phyloP scores from a whole-genome alignment of 2,888 invertebrate genomes.

The Charanyca ferruginea region DNA sequence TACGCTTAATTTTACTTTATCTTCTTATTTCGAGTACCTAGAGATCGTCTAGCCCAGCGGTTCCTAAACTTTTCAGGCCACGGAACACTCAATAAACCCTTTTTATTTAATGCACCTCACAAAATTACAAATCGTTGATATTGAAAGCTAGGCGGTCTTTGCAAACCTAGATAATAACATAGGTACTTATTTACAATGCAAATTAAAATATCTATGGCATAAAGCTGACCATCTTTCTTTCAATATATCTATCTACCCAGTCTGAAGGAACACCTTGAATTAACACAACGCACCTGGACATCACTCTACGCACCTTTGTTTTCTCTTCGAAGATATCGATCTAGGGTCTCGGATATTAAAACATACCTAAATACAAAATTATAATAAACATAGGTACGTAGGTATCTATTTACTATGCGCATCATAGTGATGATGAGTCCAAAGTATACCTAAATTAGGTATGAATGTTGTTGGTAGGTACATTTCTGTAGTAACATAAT shows the following conservation, averaged over 20 bases:
- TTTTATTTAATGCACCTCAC: too few species aligned
- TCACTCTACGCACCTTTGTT: constrained; percentile 8
- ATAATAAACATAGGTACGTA: too few species aligned
- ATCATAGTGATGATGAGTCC: too few species aligned
- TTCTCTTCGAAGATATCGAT: neutral
- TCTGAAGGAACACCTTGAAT: constrained; percentile 22
- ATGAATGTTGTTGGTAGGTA: too few species aligned
- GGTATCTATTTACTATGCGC: too few species aligned
- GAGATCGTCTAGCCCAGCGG: neutral
- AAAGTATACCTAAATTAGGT: too few species aligned
- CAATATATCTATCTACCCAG: neutral
- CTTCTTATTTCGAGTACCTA: neutral
- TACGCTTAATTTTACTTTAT: neutral
- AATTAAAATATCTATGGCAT: constrained; percentile 2
- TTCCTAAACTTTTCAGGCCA: too few species aligned
- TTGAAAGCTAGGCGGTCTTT: too few species aligned
- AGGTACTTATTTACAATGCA: neutral
- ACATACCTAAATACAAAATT: too few species aligned
- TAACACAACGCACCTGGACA: constrained; percentile 20
- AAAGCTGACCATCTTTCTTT: constrained; percentile 11
- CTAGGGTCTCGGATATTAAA: neutral
- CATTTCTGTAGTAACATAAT: too few species aligned
- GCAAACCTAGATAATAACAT: neutral
- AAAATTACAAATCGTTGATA: too few species aligned
- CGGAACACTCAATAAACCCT: too few species aligned